These are phyloP conservation scores for Geodia barretti DNA, from an alignment of 37 sponge, comb jelly and placozoan genomes.

Conservation along the genomic window DNA sequence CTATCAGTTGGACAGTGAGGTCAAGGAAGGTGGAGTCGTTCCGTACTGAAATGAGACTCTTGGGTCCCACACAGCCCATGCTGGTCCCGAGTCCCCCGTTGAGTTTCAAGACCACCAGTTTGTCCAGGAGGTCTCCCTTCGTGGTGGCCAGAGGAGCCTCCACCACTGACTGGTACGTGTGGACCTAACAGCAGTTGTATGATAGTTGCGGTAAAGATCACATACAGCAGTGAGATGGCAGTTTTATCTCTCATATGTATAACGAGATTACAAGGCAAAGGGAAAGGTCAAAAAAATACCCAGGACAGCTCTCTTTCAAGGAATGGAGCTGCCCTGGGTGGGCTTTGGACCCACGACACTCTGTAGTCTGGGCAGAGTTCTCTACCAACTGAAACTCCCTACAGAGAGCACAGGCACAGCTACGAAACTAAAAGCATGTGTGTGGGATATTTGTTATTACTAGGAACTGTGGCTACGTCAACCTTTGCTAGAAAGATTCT, in stretches of 20 bases:
- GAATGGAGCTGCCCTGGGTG: no score
- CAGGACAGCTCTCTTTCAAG: no score
- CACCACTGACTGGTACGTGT: conserved; percentile 24
- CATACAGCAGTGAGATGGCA: background rate
- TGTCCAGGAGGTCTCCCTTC: conserved; percentile 66
- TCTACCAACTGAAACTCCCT: no score
- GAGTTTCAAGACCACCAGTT: conserved; percentile 95
- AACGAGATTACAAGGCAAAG: background rate
- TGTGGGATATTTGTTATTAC: no score
- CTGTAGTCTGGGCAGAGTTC: no score
- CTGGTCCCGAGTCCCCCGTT: conserved; percentile 97
- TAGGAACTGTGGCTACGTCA: no score
- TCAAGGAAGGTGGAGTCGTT: conserved; percentile 92
- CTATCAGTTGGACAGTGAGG: conserved; percentile 89
- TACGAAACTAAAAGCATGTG: no score
- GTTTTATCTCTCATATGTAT: background rate
- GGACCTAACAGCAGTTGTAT: conserved; percentile 19
- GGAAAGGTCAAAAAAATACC: no score
- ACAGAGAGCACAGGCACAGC: no score
- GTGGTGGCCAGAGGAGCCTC: background rate
- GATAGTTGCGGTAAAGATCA: no score
- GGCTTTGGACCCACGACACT: no score
- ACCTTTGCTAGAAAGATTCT: no score
- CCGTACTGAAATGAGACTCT: conserved; percentile 93
- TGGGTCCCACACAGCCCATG: conserved; percentile 96